Conservation (phyloP, 2,797 vertebrate species). For the Sphenodon punctatus region DNA sequence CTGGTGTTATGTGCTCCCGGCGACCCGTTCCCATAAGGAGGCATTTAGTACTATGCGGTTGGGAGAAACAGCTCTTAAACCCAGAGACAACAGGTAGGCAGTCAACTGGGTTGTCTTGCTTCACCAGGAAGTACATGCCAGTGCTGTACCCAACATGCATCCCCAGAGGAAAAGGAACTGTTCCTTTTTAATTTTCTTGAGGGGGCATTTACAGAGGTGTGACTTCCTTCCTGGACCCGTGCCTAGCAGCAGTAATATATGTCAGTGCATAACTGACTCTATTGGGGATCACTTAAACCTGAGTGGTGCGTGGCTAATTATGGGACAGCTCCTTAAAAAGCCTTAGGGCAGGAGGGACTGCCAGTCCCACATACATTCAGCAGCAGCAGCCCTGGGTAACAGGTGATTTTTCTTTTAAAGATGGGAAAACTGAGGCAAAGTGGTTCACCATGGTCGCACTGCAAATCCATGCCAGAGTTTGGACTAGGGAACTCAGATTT, state of each 20-base stretch:
- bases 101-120: neutral
- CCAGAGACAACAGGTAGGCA: neutral
- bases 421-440: neutral
- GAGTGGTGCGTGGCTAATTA: too few species aligned
- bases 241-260: constrained; percentile 56
- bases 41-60: neutral
- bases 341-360: too few species aligned
- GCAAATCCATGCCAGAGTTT: neutral
- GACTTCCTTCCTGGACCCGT: constrained; percentile 65
- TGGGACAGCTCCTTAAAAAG: too few species aligned
- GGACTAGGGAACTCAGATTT: neutral
- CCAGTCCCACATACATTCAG: too few species aligned
- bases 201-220: constrained; percentile 67
- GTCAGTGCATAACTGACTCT: constrained; percentile 59
- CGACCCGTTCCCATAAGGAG: too few species aligned
- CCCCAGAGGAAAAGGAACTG: constrained; percentile 8
- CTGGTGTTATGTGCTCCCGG: too few species aligned
- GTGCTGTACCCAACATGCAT: constrained; percentile 1
- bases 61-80: neutral
- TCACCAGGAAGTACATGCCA: neutral
- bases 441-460: neutral
- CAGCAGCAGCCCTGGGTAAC: too few species aligned
- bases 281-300: too few species aligned
- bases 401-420: neutral
- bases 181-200: constrained; percentile 51